Conservation (phyloP, 64 coral and sea anemone species). For the Acropora yongei region DNA sequence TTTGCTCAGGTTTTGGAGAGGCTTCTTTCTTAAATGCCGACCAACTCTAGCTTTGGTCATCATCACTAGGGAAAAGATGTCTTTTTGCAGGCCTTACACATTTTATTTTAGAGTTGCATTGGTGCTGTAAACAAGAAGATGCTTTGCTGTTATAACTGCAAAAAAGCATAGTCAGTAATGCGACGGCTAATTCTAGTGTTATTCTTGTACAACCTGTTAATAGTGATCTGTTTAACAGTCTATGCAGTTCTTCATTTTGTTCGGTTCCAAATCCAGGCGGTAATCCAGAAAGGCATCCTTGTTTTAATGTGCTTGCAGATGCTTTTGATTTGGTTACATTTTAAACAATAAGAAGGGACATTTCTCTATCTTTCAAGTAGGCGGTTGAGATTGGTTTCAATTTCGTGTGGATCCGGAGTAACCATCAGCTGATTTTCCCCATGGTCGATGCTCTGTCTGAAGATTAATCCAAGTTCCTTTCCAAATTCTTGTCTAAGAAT, state of each 20-base stretch:
- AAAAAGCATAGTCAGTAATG: conserved; percentile 23
- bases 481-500: conserved; percentile 30
- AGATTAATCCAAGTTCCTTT: conserved; percentile 40
- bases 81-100: not conserved
- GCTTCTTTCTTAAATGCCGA: not conserved
- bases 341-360: conserved; percentile 11
- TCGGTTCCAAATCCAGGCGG: conserved; percentile 65
- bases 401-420: conserved; percentile 26
- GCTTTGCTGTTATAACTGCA: conserved; percentile 1
- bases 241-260: conserved; percentile 58
- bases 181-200: conserved; percentile 10
- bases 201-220: conserved; percentile 57
- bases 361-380: conserved; percentile 44
- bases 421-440: not conserved
- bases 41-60: no score
- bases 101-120: not conserved
- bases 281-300: conserved; percentile 58
- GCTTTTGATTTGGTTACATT: conserved; percentile 7
- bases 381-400: conserved; percentile 45
- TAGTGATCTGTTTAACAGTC: conserved; percentile 35
- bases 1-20: not conserved
- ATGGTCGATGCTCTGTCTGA: conserved; percentile 41
- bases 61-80: no score
- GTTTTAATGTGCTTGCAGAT: conserved; percentile 14
- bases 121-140: not conserved